Conservation (phyloP, 2,888 invertebrate species). For the Drosophila hamatofila region DNA sequence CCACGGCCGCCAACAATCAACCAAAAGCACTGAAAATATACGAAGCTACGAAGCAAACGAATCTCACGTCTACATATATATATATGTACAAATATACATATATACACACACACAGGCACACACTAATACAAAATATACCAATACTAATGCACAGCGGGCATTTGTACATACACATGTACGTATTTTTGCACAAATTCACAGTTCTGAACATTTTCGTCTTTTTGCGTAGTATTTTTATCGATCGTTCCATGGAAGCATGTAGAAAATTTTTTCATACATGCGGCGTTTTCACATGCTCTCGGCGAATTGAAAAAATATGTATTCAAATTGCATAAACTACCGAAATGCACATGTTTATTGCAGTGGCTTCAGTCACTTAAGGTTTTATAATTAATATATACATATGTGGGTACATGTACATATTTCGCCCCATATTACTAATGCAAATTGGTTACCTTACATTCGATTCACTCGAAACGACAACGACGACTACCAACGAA, state of each 20-base stretch:
- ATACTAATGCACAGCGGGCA: conserved; percentile 52
- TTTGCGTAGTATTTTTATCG: conserved; percentile 85
- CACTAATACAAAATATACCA: conserved; percentile 40
- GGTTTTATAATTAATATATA: conserved; percentile 46
- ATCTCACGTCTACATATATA: conserved; percentile 59
- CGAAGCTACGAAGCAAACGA: conserved; percentile 72
- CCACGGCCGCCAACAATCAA: conserved; percentile 77
- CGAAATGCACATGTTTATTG: conserved; percentile 63
- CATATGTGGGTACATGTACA: conserved; percentile 40
- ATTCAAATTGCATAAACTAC: conserved; percentile 33
- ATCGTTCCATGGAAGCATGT: conserved; percentile 67
- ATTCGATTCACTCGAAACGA: conserved; percentile 85
- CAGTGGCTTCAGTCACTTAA: conserved; percentile 41
- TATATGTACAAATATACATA: conserved; percentile 23
- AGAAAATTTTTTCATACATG: conserved; percentile 54
- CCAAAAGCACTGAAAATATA: conserved; percentile 70
- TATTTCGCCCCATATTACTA: conserved; percentile 66
- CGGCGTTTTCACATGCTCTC: conserved; percentile 56
- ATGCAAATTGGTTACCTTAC: conserved; percentile 83
- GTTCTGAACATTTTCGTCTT: conserved; percentile 72
- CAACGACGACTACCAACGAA: conserved; percentile 84
- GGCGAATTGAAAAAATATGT: conserved; percentile 13
- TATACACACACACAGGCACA: conserved; percentile 40
- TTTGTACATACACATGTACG: conserved; percentile 30
- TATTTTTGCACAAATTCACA: conserved; percentile 79